Evolutionary conservation across 2,888 invertebrate species (phyloP).

Genomic region (Cerastoderma edule): DNA sequence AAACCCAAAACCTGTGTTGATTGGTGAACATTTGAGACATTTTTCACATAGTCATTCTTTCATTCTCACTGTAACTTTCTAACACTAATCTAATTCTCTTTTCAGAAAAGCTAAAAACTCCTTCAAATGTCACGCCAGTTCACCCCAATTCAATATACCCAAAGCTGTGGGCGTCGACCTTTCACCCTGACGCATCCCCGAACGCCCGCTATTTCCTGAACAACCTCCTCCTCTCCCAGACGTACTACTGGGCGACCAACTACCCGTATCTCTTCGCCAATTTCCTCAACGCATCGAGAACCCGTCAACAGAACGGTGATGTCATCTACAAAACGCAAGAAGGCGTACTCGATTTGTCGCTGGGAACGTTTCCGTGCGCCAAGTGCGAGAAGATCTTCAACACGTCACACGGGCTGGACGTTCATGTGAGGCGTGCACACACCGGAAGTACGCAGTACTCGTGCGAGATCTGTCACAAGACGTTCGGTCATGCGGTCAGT

Average conservation of each 20-base stretch:
- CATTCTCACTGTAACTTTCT: constrained; percentile 1
- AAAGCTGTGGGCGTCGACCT: constrained; percentile 20
- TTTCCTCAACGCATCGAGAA: not conserved
- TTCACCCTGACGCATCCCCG: constrained; percentile 28
- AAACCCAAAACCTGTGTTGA: too few species aligned
- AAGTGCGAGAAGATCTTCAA: constrained; percentile 99
- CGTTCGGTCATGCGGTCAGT: constrained; percentile 97
- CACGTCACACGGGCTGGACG: constrained; percentile 98
- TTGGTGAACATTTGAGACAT: too few species aligned
- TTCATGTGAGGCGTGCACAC: constrained; percentile 96
- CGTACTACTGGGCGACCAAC: constrained; percentile 49
- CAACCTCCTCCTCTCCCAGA: constrained; percentile 62
- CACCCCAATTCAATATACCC: constrained; percentile 34
- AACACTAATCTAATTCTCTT: constrained; percentile 11
- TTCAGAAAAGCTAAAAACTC: constrained; percentile 19
- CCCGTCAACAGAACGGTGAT: not conserved
- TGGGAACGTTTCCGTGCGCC: constrained; percentile 67
- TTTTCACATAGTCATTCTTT: too few species aligned
- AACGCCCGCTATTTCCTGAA: constrained; percentile 58
- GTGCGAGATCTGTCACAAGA: constrained; percentile 96
- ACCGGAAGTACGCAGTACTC: constrained; percentile 91
- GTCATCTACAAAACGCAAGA: constrained; percentile 33
- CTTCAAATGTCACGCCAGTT: constrained; percentile 8
- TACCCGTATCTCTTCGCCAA: constrained; percentile 29
- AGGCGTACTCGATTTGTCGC: constrained; percentile 47